Evolutionary conservation across 2,888 invertebrate species (phyloP), one percentile per base, ranked within the genome.

Genomic region (Cheilosia urbana): DNA sequence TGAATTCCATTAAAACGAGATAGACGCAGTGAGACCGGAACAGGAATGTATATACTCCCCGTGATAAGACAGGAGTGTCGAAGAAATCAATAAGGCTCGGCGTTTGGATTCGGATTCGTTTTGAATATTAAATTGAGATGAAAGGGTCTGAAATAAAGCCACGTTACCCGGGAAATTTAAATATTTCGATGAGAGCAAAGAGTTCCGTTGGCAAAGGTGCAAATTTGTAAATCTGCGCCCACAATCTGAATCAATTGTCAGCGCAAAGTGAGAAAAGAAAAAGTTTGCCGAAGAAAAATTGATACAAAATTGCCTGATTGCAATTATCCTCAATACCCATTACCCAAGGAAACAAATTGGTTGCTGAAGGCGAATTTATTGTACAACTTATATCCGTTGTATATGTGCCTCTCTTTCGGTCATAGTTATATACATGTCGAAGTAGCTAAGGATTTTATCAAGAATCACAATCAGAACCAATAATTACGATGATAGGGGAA

Each of bases 51-150:
- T 4, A 51, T 4, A 51, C 24, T 51, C 24, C 24, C 13, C 15
- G 24, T 51, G 51, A 51, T 24, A 51, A 27, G 51, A 27, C 13
- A 37, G 4, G 51, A 11, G 51, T 6, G 60, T 57, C 24, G 42
- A 21, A 42, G 37, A 77, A 65, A 76, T 71, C 57, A 81, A 77
- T 81, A 65, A 47, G 60, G 75, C 45, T n/a, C 58, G 13, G 30
- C 65, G 58, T 65, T 19, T 7, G 57, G 63, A 76, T 69, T 76
- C 45, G 42, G 60, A 37, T 65, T 66, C 66, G 27, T 55, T 62
- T 66, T 60, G 66, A 66, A 80, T 79, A 58, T 65, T 45, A 42
- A 72, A 65, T 65, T 34, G 19, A 30, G 45, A 30, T 66, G 58
- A 57, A 47, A 57, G 55, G 19, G 42, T 21, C 13, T 2, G 15